A percentile compares a stretch with the other conserved stretches of the same genome.
These are phyloP conservation scores for Manacus vitellinus DNA, from an alignment of 2,113 vertebrate genomes.

Conservation along the genomic window DNA sequence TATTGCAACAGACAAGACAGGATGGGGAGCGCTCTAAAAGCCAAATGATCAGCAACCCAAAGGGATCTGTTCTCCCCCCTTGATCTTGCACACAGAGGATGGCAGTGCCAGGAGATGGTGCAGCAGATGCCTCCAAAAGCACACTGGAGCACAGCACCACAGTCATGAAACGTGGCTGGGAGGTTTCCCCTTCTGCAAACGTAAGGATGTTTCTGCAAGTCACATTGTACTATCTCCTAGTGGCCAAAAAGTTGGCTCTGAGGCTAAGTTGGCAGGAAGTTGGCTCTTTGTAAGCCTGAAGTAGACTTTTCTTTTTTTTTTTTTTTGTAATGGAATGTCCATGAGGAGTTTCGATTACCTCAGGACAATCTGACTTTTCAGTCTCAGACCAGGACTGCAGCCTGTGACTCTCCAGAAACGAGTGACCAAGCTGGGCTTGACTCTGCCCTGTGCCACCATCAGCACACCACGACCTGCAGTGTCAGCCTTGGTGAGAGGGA, in stretches of 20 bases:
- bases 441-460: not conserved
- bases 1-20: not conserved
- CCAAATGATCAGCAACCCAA: not conserved
- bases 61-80: not conserved
- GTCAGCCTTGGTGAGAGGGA: not conserved
- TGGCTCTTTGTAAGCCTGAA: not conserved
- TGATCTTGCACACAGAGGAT: not conserved
- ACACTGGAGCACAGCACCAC: fast-evolving
- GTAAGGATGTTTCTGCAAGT: not conserved
- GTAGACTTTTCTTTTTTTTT: not conserved
- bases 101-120: not conserved
- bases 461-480: fast-evolving
- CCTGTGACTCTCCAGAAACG: not conserved
- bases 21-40: not conserved
- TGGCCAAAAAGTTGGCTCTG: not conserved
- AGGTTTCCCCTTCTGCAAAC: not conserved
- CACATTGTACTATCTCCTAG: fast-evolving
- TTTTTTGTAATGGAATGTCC: not conserved
- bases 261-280: not conserved
- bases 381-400: not conserved
- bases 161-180: fast-evolving
- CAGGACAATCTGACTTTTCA: not conserved
- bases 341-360: not conserved
- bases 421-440: not conserved
- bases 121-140: not conserved